Percentiles rank a stretch among this genome's conserved stretches.
Evolutionary conservation across 2,113 vertebrate genomes (phyloP).

Genomic region (Saguinus imperator): DNA sequence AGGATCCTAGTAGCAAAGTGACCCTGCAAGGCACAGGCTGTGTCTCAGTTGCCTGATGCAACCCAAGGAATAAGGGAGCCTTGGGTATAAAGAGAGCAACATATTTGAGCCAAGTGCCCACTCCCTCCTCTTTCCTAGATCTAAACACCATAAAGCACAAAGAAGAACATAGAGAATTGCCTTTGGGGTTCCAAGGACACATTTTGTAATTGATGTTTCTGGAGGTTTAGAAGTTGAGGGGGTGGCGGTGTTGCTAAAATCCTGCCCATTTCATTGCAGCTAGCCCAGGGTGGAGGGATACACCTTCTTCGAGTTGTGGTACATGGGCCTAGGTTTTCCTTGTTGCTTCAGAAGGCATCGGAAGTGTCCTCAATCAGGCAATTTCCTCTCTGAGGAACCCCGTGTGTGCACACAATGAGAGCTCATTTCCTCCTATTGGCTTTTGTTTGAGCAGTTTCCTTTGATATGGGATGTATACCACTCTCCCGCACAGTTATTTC

Average conservation of each 20-base stretch:
- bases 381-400: constrained; percentile 64
- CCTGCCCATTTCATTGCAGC: background rate
- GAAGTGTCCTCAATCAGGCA: constrained; percentile 52
- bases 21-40: background rate
- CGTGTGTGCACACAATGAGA: constrained; percentile 54
- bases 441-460: constrained; percentile 72
- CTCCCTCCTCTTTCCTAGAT: background rate
- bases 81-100: background rate
- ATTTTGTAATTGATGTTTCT: background rate
- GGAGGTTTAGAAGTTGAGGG: background rate
- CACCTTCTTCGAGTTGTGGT: background rate
- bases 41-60: background rate
- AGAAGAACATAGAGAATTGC: background rate
- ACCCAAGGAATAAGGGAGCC: background rate
- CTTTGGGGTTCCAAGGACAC: background rate
- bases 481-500: background rate
- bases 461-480: constrained; percentile 31
- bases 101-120: background rate
- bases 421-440: constrained; percentile 60
- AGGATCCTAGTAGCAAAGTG: no score
- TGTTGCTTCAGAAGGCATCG: background rate
- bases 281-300: background rate
- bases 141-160: background rate
- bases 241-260: background rate
- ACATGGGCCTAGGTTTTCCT: background rate